Evolutionary conservation across 2,113 vertebrate species (phyloP).

Genomic region (Lathamus discolor): DNA sequence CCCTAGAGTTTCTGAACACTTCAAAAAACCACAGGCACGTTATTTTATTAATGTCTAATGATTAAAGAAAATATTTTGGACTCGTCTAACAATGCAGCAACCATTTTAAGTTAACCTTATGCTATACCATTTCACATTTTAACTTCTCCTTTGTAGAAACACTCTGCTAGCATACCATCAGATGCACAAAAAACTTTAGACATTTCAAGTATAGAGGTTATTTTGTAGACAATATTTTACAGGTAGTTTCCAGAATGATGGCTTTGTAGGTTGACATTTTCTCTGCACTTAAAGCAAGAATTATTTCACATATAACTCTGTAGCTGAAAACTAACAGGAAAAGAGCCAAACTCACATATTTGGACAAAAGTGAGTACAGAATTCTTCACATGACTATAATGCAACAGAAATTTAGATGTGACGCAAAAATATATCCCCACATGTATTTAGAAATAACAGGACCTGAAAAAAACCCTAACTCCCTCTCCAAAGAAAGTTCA

Average conservation of each 20-base stretch:
- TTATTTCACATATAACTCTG: background rate
- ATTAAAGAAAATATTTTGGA: background rate
- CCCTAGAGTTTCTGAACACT: background rate
- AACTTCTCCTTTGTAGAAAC: background rate
- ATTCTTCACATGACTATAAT: background rate
- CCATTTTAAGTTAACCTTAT: background rate
- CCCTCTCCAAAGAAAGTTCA: background rate
- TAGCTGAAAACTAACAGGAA: background rate
- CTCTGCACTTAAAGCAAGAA: background rate
- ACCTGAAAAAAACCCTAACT: background rate
- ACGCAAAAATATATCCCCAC: background rate
- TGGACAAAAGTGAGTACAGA: background rate
- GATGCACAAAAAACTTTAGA: background rate
- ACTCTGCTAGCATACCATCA: background rate
- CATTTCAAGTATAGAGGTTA: background rate
- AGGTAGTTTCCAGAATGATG: background rate
- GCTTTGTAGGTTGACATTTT: background rate
- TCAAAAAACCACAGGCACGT: background rate
- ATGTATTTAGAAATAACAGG: background rate
- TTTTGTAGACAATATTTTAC: background rate
- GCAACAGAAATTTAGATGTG: background rate
- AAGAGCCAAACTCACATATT: background rate
- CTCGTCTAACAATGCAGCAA: background rate
- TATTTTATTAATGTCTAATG: background rate
- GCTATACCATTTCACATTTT: background rate